These are phyloP conservation scores for Encarsia formosa DNA, from an alignment of 2,888 invertebrate species.

Conservation along the genomic window DNA sequence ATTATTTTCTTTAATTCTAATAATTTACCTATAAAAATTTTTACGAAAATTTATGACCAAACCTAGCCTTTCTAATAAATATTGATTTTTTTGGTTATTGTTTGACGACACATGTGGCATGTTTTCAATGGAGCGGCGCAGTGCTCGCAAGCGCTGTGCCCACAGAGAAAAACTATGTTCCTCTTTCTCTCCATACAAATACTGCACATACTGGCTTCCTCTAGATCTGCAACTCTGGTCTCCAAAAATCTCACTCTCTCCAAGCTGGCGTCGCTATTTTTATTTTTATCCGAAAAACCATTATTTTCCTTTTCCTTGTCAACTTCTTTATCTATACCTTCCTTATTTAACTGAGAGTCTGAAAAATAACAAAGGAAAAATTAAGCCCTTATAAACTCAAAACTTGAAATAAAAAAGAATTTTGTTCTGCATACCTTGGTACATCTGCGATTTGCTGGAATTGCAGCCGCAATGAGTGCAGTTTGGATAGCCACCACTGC, in stretches of 20 bases:
- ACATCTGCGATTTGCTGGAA: slow-evolving; percentile 28
- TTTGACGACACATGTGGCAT: slow-evolving; percentile 82
- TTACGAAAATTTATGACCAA: background rate
- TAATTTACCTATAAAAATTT: background rate
- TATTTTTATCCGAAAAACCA: slow-evolving; percentile 28
- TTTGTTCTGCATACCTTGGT: slow-evolving; percentile 28
- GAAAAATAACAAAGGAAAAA: background rate
- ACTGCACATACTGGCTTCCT: slow-evolving; percentile 79
- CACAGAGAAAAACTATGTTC: slow-evolving; percentile 83
- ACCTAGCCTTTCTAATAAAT: slow-evolving; percentile 49
- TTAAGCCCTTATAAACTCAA: background rate
- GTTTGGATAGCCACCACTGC: slow-evolving; percentile 27
- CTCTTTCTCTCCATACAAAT: slow-evolving; percentile 83
- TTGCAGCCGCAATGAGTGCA: slow-evolving; percentile 32
- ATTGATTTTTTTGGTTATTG: slow-evolving; percentile 70
- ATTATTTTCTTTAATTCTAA: background rate
- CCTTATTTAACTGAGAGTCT: slow-evolving; percentile 25
- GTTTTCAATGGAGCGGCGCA: slow-evolving; percentile 77
- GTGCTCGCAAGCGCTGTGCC: slow-evolving; percentile 77
- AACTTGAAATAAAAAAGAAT: background rate
- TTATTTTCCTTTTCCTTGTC: slow-evolving; percentile 23
- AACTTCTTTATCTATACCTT: slow-evolving; percentile 30
- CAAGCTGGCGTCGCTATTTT: slow-evolving; percentile 44
- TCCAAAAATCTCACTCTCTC: slow-evolving; percentile 60
- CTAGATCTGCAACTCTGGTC: slow-evolving; percentile 78